Evolutionary conservation across 2,888 invertebrate genomes (phyloP).

Genomic region (Actias luna): DNA sequence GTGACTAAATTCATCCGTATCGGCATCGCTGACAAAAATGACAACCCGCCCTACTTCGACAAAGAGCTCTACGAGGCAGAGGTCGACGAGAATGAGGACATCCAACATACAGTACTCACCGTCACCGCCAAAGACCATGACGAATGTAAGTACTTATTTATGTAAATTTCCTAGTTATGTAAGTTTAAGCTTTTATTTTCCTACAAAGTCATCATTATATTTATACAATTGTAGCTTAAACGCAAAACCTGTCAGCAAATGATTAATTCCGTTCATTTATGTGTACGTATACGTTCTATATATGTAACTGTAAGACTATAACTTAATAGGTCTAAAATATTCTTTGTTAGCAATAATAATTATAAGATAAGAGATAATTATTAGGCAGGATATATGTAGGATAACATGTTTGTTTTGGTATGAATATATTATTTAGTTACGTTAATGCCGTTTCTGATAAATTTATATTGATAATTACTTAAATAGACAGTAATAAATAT

Average conservation of each 20-base stretch:
- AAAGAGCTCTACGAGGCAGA: slow-evolving; percentile 98
- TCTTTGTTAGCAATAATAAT: no score
- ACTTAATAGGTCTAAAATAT: no score
- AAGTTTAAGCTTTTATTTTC: neutral
- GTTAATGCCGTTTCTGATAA: no score
- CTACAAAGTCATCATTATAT: neutral
- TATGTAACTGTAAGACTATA: neutral
- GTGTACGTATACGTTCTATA: neutral
- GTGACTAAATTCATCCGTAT: slow-evolving; percentile 99
- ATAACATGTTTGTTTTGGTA: no score
- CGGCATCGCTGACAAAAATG: slow-evolving; percentile 99
- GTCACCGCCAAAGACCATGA: slow-evolving; percentile 99
- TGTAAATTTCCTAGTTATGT: neutral
- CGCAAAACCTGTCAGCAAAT: neutral
- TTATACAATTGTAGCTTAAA: neutral
- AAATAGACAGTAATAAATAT: no score
- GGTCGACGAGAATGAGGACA: slow-evolving; percentile 98
- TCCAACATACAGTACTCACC: slow-evolving; percentile 97
- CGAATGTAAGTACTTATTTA: slow-evolving; percentile 91
- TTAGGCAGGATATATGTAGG: no score
- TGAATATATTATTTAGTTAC: no score
- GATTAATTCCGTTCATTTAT: neutral
- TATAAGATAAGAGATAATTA: no score
- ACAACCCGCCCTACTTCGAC: slow-evolving; percentile 99
- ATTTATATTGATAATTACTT: no score